Percentiles rank a stretch among this genome's conserved stretches.
Evolutionary conservation across 2,113 vertebrate species (phyloP).

Genomic region (Corydoras maculifer): DNA sequence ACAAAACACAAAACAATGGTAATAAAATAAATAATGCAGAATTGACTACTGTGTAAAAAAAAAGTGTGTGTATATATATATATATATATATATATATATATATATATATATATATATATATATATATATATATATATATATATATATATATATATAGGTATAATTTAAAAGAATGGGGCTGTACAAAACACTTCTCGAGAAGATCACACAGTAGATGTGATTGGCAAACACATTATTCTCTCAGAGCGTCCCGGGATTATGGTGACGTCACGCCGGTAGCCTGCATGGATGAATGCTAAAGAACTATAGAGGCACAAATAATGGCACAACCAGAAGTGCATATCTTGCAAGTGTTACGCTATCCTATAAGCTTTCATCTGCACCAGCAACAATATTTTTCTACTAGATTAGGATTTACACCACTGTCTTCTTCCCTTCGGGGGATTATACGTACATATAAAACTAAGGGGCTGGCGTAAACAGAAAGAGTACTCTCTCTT

Average conservation of each 20-base stretch:
- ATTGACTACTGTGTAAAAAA: too few species aligned
- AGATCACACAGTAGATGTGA: slow-evolving; percentile 69
- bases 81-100: slow-evolving; percentile 14
- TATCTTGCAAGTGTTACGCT: slow-evolving; percentile 80
- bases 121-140: background rate
- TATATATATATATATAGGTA: slow-evolving; percentile 25
- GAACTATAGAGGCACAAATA: slow-evolving; percentile 88
- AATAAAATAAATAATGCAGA: too few species aligned
- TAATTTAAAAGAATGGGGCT: background rate
- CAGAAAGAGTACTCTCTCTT: slow-evolving; percentile 67
- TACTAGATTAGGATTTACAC: slow-evolving; percentile 67
- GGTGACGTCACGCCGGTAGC: slow-evolving; percentile 92
- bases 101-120: slow-evolving; percentile 13
- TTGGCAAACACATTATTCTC: slow-evolving; percentile 79
- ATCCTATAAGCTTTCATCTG: slow-evolving; percentile 79
- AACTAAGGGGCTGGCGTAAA: slow-evolving; percentile 69
- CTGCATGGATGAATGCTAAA: slow-evolving; percentile 84
- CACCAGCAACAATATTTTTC: slow-evolving; percentile 64
- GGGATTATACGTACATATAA: slow-evolving; percentile 75
- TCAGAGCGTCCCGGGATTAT: slow-evolving; percentile 81
- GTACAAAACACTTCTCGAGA: slow-evolving; percentile 69
- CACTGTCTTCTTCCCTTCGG: slow-evolving; percentile 51
- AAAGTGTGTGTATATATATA: background rate
- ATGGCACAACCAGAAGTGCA: slow-evolving; percentile 79
- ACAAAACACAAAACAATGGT: too few species aligned